Evolutionary conservation across 2,797 vertebrate genomes (phyloP).

Genomic region (Danio tinwini): DNA sequence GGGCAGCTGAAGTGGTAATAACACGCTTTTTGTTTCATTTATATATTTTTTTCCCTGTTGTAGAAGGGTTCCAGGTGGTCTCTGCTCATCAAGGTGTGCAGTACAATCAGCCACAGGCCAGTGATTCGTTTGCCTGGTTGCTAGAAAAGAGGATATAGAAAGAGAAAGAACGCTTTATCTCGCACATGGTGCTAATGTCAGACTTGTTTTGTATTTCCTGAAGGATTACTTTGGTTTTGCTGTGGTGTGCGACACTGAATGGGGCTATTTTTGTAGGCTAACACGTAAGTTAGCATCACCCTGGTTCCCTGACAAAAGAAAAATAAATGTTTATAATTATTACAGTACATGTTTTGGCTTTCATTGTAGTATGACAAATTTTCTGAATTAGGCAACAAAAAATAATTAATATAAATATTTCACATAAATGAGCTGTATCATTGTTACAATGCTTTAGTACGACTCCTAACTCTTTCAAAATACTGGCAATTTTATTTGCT

Average conservation of each 20-base stretch:
- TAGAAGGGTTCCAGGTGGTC: conserved; percentile 38
- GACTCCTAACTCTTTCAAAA: no score
- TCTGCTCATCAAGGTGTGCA: conserved; percentile 48
- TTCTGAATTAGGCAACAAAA: no score
- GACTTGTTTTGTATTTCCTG: neutral
- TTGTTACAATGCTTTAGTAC: no score
- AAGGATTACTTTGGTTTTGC: conserved; percentile 8
- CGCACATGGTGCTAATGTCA: neutral
- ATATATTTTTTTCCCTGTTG: conserved; percentile 6
- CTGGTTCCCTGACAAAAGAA: neutral
- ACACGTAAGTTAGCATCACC: neutral
- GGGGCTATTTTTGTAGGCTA: neutral
- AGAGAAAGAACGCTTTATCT: neutral
- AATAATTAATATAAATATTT: no score
- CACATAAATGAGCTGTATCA: no score
- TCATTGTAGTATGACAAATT: no score
- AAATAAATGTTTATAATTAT: no score
- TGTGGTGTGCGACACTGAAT: neutral
- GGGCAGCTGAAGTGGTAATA: conserved; percentile 46
- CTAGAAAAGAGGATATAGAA: conserved; percentile 13
- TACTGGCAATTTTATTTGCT: no score
- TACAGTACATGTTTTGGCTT: no score
- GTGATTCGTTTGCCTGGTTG: conserved; percentile 40
- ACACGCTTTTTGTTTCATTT: conserved; percentile 48
- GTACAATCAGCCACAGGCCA: conserved; percentile 51